These are phyloP conservation scores for Enteromius treurensis DNA, from an alignment of 2,797 vertebrate species.

Conservation along the genomic window DNA sequence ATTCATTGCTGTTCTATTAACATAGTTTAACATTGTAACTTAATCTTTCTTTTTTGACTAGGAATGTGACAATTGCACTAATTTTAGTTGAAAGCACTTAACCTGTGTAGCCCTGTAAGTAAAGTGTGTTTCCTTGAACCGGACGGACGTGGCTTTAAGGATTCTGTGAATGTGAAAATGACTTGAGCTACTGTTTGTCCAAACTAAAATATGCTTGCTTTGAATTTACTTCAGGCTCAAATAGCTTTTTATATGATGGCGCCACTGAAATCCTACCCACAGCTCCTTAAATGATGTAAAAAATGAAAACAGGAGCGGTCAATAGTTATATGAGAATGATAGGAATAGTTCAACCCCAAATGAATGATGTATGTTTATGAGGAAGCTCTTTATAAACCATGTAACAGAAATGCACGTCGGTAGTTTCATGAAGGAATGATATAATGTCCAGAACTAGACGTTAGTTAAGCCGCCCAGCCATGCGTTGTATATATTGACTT, in stretches of 20 bases:
- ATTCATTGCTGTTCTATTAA: conserved; percentile 59
- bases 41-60: conserved; percentile 59
- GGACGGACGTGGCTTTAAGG: conserved; percentile 50
- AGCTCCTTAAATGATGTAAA: neutral
- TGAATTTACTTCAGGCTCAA: conserved; percentile 2
- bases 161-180: conserved; percentile 57
- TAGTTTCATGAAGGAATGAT: conserved; percentile 8
- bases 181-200: conserved; percentile 51
- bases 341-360: neutral
- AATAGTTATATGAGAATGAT: neutral
- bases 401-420: neutral
- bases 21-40: conserved; percentile 65
- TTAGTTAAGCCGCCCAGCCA: neutral
- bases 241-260: neutral
- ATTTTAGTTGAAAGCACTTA: conserved; percentile 64
- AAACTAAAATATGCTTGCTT: conserved; percentile 38
- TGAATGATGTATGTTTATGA: neutral
- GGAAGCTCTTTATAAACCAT: conserved; percentile 2
- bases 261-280: conserved; percentile 3
- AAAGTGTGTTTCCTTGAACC: conserved; percentile 54
- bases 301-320: neutral
- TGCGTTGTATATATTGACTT: conserved; percentile 24
- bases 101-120: conserved; percentile 49
- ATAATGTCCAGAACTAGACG: neutral
- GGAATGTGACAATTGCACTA: conserved; percentile 77